Evolutionary conservation across 2,888 invertebrate genomes (phyloP).

Genomic region (Zhuqinia jingwanae): DNA sequence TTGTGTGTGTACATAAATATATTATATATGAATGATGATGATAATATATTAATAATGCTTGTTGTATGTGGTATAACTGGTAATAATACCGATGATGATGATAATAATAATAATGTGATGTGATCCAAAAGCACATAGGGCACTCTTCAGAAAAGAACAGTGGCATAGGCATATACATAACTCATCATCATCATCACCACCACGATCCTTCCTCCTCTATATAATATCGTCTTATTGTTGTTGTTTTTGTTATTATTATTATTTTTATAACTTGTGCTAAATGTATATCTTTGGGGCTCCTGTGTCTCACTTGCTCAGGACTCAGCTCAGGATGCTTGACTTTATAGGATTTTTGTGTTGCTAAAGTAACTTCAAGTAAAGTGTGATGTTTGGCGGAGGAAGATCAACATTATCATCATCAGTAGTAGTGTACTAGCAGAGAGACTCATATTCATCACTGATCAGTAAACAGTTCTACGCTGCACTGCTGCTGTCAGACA

Average conservation of each 20-base stretch:
- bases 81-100: constrained; percentile 10
- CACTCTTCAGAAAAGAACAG: not conserved
- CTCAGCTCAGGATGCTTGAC: constrained; percentile 64
- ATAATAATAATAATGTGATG: constrained; percentile 48
- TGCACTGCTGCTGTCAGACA: constrained; percentile 32
- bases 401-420: constrained; percentile 22
- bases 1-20: constrained; percentile 24
- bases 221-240: constrained; percentile 17
- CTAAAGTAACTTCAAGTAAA: constrained; percentile 40
- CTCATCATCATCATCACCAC: constrained; percentile 36
- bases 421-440: not conserved
- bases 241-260: constrained; percentile 11
- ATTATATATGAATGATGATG: constrained; percentile 35
- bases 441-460: too few species aligned
- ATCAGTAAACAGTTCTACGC: too few species aligned
- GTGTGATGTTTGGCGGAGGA: constrained; percentile 29
- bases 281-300: constrained; percentile 52
- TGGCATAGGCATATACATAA: constrained; percentile 43
- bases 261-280: constrained; percentile 34
- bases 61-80: constrained; percentile 23
- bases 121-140: constrained; percentile 21
- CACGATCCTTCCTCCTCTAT: not conserved
- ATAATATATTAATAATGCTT: constrained; percentile 40
- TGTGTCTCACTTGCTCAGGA: too few species aligned
- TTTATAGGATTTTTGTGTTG: constrained; percentile 67